Evolutionary conservation across 1,140 invertebrate species (phyloP), one percentile per base, ranked within the genome.

Genomic region (Solen grandis): DNA sequence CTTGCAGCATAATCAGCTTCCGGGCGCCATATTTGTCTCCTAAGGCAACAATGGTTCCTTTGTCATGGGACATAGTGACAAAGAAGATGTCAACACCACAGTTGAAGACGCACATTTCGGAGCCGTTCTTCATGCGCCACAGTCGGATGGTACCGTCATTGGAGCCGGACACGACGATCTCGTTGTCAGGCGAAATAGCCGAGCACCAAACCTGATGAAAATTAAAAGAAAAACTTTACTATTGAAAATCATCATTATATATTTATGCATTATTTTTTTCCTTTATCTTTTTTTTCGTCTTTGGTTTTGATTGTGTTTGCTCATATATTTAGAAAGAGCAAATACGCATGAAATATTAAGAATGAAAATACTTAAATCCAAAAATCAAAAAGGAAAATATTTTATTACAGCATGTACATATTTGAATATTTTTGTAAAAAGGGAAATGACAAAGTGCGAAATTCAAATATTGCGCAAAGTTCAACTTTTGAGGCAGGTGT

Each of bases 1-100:
- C 89, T 66, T 92, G 92, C 57, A 92, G 77, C 91, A 92, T 92
- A 55, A 92, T 91, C 62, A 92, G 83, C 75, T 92, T 92, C n/a
- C 92, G 68, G 31, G 91, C 85, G 27, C 88, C 88, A 75, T 82
- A 88, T 81, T 91, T 91, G 86, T 92, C 92, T 25, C 91, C 92
- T 10, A 92, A 88, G n/a, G 91, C 92, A 72, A 92, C 92, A 33
- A 92, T 90, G 8, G 91, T 91, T 62, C 87, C 83, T 68, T 91
- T 91, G 84, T 92, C 90, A 29, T 85, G 86, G 69, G 89, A 91
- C 85, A 92, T 89, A 16, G 89, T 90, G 46, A 92, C 88, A 63
- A 86, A 85, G 87, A 92, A 92, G 62, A 92, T 88, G 66, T 92
- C 91, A 1, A 92, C 89, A 5, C 87, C 88, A 27, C 90, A 87